phyloP scores from a whole-genome alignment of 2,113 vertebrate genomes.

The Pygoscelis antarcticus region DNA sequence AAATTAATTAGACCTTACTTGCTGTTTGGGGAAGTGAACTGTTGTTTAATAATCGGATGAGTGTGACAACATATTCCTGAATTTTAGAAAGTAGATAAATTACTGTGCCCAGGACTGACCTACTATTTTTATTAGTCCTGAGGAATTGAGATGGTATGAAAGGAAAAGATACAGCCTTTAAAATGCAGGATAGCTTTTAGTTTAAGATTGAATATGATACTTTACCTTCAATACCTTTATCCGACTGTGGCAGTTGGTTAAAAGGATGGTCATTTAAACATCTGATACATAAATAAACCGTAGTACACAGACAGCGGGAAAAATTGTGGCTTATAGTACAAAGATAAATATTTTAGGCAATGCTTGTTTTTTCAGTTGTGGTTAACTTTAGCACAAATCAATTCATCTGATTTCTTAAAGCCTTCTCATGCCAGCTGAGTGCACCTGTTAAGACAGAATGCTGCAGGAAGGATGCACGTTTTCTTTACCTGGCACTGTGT shows the following conservation, averaged over 20 bases:
- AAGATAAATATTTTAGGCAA: background rate
- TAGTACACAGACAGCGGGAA: background rate
- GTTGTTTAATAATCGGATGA: conserved; percentile 36
- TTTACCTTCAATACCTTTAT: background rate
- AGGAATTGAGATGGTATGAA: background rate
- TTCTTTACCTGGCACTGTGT: background rate
- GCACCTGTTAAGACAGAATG: background rate
- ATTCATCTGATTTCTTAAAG: background rate
- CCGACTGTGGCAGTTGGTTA: background rate
- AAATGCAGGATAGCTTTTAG: background rate
- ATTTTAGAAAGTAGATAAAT: conserved; percentile 53
- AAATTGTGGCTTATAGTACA: background rate
- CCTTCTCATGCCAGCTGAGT: background rate
- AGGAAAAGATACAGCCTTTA: background rate
- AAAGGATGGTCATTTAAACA: conserved; percentile 27
- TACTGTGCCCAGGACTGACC: background rate
- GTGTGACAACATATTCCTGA: conserved; percentile 5
- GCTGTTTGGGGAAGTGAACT: conserved; percentile 30
- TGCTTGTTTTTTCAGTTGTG: conserved; percentile 3
- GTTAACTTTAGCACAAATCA: background rate
- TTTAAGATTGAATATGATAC: background rate
- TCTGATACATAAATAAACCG: background rate
- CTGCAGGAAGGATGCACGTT: background rate
- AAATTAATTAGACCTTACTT: conserved; percentile 35
- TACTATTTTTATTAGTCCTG: conserved; percentile 25